A percentile compares a stretch with the other conserved stretches of the same genome.
These are phyloP conservation scores for Drosophila pandora DNA, from an alignment of 1,140 invertebrate genomes.

Conservation along the genomic window DNA sequence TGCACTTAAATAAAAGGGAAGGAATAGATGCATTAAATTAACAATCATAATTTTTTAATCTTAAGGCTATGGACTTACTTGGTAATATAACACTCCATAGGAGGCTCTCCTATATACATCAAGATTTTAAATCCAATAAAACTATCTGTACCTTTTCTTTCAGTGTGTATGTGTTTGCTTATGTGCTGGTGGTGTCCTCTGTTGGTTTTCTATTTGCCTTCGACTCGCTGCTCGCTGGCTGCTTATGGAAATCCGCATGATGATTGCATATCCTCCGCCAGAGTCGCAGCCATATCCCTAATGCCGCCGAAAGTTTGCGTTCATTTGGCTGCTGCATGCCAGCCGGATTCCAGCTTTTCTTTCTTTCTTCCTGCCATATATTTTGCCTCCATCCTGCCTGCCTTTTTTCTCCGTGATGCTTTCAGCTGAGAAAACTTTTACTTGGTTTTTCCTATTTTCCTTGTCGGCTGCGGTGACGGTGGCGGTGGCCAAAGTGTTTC, in stretches of 20 bases:
- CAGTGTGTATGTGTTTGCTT: slow-evolving; percentile 24
- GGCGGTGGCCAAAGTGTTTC: slow-evolving; percentile 74
- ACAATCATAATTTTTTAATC: not conserved
- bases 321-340: slow-evolving; percentile 70
- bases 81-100: not conserved
- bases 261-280: slow-evolving; percentile 81
- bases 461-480: slow-evolving; percentile 50
- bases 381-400: slow-evolving; percentile 4
- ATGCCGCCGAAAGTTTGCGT: slow-evolving; percentile 79
- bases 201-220: slow-evolving; percentile 73
- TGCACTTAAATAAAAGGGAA: not conserved
- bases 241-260: slow-evolving; percentile 83
- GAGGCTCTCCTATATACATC: not conserved
- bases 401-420: slow-evolving; percentile 39
- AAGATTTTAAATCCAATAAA: not conserved
- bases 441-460: slow-evolving; percentile 71
- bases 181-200: slow-evolving; percentile 34
- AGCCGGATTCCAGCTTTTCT: slow-evolving; percentile 35
- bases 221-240: slow-evolving; percentile 55
- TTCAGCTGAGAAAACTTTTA: slow-evolving; percentile 76
- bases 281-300: slow-evolving; percentile 73
- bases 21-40: not conserved
- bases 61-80: not conserved
- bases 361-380: slow-evolving; percentile 31
- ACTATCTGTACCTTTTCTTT: not conserved